A percentile compares a stretch with the other conserved stretches of the same genome.
Evolutionary conservation across 1,140 invertebrate species (phyloP).

Genomic region (Cydia pomonella): DNA sequence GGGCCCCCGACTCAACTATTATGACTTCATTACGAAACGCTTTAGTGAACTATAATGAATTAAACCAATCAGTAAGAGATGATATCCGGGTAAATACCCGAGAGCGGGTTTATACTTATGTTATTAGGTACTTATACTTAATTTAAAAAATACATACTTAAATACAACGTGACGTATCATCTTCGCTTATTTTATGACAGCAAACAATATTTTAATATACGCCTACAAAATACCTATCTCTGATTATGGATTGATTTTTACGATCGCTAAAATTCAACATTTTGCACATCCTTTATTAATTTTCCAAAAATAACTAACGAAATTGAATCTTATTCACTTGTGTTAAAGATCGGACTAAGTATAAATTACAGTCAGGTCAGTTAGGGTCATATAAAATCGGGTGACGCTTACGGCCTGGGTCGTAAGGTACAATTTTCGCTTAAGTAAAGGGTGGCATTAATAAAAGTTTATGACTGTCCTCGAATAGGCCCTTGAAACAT

Average conservation of each 20-base stretch:
- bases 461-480: conserved; percentile 38
- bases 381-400: conserved; percentile 29
- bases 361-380: conserved; percentile 26
- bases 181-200: neutral
- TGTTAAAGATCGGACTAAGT: neutral
- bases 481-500: conserved; percentile 13
- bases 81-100: too few relatives aligned
- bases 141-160: too few relatives aligned
- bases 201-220: neutral
- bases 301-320: neutral
- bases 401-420: conserved; percentile 3
- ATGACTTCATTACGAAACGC: too few relatives aligned
- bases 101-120: too few relatives aligned
- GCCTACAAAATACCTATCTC: neutral
- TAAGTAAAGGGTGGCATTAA: conserved; percentile 36
- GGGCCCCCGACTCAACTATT: too few relatives aligned
- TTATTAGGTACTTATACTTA: too few relatives aligned
- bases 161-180: neutral
- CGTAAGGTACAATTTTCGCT: conserved; percentile 35
- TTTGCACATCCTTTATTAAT: conserved; percentile 15
- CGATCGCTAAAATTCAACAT: conserved; percentile 33
- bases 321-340: neutral
- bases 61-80: too few relatives aligned
- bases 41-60: too few relatives aligned
- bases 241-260: conserved; percentile 35